phyloP scores from a whole-genome alignment of 2,113 vertebrate species.

The Dipodomys ordii region DNA sequence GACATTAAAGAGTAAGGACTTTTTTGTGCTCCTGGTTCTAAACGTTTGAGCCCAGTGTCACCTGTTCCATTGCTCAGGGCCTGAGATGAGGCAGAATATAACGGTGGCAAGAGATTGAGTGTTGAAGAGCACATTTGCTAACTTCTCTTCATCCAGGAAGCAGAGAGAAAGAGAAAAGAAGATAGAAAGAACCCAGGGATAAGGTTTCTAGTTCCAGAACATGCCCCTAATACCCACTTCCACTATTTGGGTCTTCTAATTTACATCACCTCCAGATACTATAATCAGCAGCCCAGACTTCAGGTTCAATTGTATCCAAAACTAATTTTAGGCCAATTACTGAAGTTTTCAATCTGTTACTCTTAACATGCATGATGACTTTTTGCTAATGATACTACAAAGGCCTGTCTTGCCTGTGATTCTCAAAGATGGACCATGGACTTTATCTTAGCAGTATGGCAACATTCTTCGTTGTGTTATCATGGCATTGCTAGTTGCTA shows the following conservation, averaged over 20 bases:
- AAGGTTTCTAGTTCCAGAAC: neutral
- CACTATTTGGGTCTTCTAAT: neutral
- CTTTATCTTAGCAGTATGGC: neutral
- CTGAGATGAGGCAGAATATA: neutral
- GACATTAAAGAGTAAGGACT: neutral
- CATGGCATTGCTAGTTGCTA: neutral
- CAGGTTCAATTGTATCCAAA: neutral
- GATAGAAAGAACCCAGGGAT: neutral
- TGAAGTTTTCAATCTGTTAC: neutral
- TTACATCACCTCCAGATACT: no score
- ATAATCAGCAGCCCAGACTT: neutral
- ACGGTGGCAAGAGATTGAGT: neutral
- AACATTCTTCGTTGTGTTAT: neutral
- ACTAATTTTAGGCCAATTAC: neutral
- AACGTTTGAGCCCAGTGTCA: neutral
- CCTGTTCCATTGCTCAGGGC: no score
- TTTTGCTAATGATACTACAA: neutral
- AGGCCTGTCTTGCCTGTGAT: neutral
- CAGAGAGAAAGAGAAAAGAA: neutral
- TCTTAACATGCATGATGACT: neutral
- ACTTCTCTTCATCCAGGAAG: neutral
- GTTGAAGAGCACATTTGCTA: neutral
- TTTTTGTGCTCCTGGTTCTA: neutral
- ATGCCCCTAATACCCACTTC: neutral
- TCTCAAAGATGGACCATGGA: neutral